Evolutionary conservation across 2,888 invertebrate genomes (phyloP), one percentile per base, ranked within the genome.

Genomic region (Tachina lurida): DNA sequence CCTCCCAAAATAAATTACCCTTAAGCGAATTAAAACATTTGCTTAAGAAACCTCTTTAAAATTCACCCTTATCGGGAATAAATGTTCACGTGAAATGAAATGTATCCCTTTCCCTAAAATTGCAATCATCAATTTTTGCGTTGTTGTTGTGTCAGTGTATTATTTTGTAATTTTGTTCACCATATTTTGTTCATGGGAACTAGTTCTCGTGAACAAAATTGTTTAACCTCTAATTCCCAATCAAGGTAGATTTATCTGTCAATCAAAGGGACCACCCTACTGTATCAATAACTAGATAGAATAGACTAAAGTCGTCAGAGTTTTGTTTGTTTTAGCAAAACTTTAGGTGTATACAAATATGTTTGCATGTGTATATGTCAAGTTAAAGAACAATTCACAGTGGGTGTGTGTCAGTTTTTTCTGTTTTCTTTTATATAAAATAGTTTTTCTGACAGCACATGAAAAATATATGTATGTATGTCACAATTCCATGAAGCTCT

Each of bases 321-420:
- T 47, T 60, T 56, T 77, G 52, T 60, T 56, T 77, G 52, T 45
- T 49, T 31, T 10, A 39, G 58, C 7, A 62, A 71, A 79, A 79
- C 45, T 71, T 79, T 56, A 19, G 71, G 71, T 71, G 47, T 47
- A 62, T 52, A 52, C 56, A 79, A 71, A 19, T 56, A 31, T 31
- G 31, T 31, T 7, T 31, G 31, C 7, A 31, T 7, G 7, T 31
- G 7, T 31, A 0, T 31, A 54, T 65, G 56, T 56, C 71, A 79
- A 79, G 63, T 73, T 79, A 49, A 41, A 39, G 17, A 58, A 43
- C 10, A 63, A 17, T 54, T 43, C 54, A 22, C 2, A 49, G 9
- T 10, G 31, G 31, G 31, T 31, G 31, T 31, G 5, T 31, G 5
- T 4, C 4, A 31, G 4, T 31, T 31, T 31, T 31, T 31, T 31